A percentile compares a stretch with the other conserved stretches of the same genome.
Evolutionary conservation across 2,113 vertebrate genomes (phyloP).

Genomic region (Calyptomena viridis): DNA sequence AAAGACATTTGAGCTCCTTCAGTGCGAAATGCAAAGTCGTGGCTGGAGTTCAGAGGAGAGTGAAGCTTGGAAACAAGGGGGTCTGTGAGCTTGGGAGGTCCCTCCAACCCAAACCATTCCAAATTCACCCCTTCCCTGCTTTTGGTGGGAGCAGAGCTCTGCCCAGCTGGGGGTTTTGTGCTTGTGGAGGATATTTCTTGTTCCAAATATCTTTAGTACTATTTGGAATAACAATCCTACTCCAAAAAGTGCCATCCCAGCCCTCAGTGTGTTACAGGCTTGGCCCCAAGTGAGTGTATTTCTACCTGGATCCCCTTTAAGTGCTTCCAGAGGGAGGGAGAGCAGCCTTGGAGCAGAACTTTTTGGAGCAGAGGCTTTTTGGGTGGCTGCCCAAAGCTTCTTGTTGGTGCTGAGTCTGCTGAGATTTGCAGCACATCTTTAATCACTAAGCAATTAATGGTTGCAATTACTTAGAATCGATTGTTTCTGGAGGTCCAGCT

Average conservation of each 20-base stretch:
- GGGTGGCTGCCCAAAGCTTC: neutral
- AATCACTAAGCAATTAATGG: neutral
- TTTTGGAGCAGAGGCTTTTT: too few species aligned
- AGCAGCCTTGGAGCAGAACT: neutral
- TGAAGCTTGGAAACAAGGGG: too few species aligned
- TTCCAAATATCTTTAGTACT: neutral
- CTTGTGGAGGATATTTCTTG: neutral
- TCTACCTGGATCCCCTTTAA: neutral
- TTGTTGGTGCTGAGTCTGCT: neutral
- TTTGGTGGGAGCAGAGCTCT: neutral
- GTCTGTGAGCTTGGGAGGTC: too few species aligned
- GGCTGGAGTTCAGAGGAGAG: neutral
- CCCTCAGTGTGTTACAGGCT: neutral
- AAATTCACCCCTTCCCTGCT: neutral
- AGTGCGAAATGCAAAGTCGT: neutral
- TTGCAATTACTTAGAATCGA: neutral
- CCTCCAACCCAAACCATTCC: neutral
- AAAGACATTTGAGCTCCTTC: neutral
- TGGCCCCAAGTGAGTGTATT: neutral
- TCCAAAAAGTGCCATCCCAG: neutral
- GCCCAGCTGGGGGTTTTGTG: neutral
- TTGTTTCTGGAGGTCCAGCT: neutral
- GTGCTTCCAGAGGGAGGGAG: neutral
- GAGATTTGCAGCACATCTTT: neutral
- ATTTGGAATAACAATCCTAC: neutral